Conservation (phyloP, 2,113 vertebrate genomes). For the Oryzias melastigma region DNA sequence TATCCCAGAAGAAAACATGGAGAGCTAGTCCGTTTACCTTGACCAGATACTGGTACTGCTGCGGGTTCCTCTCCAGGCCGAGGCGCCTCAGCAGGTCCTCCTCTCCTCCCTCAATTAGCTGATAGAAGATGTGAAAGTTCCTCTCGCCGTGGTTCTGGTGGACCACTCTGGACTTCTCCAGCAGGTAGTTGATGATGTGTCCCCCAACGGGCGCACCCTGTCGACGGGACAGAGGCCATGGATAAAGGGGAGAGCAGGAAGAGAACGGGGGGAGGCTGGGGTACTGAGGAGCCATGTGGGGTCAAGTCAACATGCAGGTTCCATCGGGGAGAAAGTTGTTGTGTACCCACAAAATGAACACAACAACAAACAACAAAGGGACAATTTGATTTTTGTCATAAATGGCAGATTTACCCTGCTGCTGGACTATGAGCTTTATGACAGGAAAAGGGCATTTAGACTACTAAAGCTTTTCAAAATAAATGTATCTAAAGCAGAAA, state of each 20-base stretch:
- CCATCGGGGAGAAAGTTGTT: not conserved
- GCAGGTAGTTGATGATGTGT: constrained; percentile 98
- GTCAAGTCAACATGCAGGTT: constrained; percentile 35
- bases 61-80: constrained; percentile 90
- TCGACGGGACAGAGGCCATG: constrained; percentile 38
- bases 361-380: not conserved
- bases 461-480: too few relatives aligned
- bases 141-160: constrained; percentile 96
- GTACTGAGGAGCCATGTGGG: constrained; percentile 52
- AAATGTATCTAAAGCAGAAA: too few relatives aligned
- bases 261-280: constrained; percentile 54
- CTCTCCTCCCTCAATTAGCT: constrained; percentile 93
- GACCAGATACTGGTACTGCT: constrained; percentile 93
- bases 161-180: constrained; percentile 97
- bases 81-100: constrained; percentile 89
- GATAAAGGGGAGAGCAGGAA: constrained; percentile 16
- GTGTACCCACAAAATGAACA: not conserved
- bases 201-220: constrained; percentile 95
- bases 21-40: constrained; percentile 82
- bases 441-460: too few relatives aligned
- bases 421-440: too few relatives aligned
- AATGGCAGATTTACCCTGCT: not conserved
- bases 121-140: constrained; percentile 99
- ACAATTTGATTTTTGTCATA: not conserved
- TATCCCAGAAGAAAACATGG: constrained; percentile 13